Evolutionary conservation across 92 coral and sea anemone species (phyloP).

Genomic region (Phymanthus crucifer): DNA sequence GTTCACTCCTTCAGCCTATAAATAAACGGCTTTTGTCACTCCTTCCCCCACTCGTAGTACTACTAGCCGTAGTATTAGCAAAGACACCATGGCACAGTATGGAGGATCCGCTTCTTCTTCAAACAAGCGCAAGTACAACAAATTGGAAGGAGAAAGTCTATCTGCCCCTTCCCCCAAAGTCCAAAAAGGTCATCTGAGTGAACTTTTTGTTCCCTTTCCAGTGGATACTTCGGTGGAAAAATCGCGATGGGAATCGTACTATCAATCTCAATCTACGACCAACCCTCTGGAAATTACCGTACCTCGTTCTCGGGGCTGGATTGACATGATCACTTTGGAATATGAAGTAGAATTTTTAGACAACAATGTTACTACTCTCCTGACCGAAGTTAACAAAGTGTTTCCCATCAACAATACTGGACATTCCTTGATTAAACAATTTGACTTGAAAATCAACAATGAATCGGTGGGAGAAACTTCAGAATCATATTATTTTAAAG

Average conservation of each 20-base stretch:
- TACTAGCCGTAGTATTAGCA: not conserved
- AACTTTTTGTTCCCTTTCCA: constrained; percentile 8
- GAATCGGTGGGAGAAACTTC: constrained; percentile 10
- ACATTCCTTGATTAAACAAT: constrained; percentile 3
- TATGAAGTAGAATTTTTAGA: constrained; percentile 1
- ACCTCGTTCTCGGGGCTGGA: constrained; percentile 9
- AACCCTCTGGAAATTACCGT: constrained; percentile 10
- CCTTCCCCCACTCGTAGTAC: not conserved
- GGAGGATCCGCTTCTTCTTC: not conserved
- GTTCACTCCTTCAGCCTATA: constrained; percentile 15
- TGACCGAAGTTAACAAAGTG: not conserved
- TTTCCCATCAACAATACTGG: constrained; percentile 7
- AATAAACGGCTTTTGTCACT: not conserved
- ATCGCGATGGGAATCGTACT: constrained; percentile 13
- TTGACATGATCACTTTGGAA: constrained; percentile 11
- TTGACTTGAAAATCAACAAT: constrained; percentile 6
- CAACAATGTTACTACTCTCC: not conserved
- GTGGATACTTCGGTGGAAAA: constrained; percentile 2
- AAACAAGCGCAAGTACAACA: not conserved
- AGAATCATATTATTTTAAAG: constrained; percentile 7
- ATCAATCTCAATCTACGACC: constrained; percentile 13
- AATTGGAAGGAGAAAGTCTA: not conserved
- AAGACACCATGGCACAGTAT: not conserved
- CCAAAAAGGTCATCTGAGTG: constrained; percentile 4
- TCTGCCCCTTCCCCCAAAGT: constrained; percentile 8